These are phyloP conservation scores for Steinernema carpocapsae DNA, from an alignment of 2,888 invertebrate genomes.

Conservation along the genomic window DNA sequence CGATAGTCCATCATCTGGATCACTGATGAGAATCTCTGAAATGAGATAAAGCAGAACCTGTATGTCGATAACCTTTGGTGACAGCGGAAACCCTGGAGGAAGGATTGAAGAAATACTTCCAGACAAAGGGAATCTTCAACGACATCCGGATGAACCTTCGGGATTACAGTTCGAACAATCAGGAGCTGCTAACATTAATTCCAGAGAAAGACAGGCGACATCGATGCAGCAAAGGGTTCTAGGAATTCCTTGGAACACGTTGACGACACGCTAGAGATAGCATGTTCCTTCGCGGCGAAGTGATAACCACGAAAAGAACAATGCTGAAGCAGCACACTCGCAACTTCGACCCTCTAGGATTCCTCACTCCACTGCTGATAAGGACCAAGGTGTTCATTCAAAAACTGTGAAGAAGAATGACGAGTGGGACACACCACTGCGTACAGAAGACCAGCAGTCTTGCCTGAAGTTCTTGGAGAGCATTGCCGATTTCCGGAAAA, in stretches of 20 bases:
- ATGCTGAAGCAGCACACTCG: conserved; percentile 31
- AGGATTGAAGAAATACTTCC: too few species aligned
- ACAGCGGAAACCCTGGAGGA: too few species aligned
- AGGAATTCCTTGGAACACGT: too few species aligned
- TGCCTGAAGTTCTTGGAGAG: neutral
- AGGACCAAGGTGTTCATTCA: too few species aligned
- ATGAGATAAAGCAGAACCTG: too few species aligned
- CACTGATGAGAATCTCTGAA: too few species aligned
- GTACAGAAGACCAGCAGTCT: neutral
- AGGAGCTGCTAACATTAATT: neutral
- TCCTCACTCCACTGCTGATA: conserved; percentile 34
- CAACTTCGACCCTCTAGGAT: conserved; percentile 41
- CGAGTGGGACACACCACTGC: conserved; percentile 36
- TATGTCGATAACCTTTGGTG: too few species aligned
- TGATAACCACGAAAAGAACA: conserved; percentile 32
- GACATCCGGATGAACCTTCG: conserved; percentile 42
- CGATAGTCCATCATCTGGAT: too few species aligned
- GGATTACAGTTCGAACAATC: neutral
- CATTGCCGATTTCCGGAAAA: neutral
- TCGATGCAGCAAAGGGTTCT: too few species aligned
- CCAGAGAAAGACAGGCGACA: neutral
- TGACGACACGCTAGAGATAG: too few species aligned
- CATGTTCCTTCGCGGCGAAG: neutral
- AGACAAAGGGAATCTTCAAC: too few species aligned
- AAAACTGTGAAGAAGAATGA: conserved; percentile 7